Conservation (phyloP, 2,113 vertebrate genomes). For the Haemorhous mexicanus region DNA sequence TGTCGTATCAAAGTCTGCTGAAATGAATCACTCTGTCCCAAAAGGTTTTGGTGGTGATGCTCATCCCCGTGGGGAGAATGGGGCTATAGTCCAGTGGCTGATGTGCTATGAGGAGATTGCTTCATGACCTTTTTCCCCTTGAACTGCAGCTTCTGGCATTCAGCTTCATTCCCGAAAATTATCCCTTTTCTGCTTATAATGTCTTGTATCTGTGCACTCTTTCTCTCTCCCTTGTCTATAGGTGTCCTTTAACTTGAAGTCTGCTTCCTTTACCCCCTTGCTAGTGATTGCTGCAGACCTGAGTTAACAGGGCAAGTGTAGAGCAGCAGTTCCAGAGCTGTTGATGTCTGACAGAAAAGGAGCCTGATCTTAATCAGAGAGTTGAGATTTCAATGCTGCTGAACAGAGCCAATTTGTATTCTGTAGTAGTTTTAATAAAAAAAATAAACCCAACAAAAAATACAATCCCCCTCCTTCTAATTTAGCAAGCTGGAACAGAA, state of each 20-base stretch:
- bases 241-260: neutral
- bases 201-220: neutral
- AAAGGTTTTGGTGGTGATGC: neutral
- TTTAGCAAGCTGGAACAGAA: conserved; percentile 52
- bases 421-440: conserved; percentile 34
- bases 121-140: neutral
- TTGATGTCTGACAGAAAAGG: conserved; percentile 3
- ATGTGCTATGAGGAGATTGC: neutral
- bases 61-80: fast-evolving
- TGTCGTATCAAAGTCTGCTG: neutral
- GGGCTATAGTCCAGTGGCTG: neutral
- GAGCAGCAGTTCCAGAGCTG: neutral
- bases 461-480: neutral
- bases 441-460: neutral
- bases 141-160: neutral
- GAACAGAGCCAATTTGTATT: conserved; percentile 58
- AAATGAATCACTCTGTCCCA: neutral
- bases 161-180: neutral
- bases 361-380: neutral
- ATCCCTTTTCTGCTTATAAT: neutral
- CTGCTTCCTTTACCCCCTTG: neutral
- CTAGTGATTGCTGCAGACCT: neutral
- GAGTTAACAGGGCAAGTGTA: neutral
- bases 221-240: neutral
- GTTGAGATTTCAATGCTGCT: conserved; percentile 2